Conservation (phyloP, 2,797 vertebrate species). For the Rhinichthys osculus region DNA sequence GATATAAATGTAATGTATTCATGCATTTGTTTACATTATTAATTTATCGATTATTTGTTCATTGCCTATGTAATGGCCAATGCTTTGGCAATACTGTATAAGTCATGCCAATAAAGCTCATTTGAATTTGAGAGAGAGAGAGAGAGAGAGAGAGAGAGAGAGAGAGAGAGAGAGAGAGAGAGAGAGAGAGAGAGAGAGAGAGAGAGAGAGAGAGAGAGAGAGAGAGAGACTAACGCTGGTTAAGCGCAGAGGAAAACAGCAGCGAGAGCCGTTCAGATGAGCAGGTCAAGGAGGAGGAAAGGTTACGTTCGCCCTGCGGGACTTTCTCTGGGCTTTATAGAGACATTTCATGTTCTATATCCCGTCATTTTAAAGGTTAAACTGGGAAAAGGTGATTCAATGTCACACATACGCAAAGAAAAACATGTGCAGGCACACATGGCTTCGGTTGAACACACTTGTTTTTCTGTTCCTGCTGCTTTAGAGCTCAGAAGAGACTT, state of each 20-base stretch:
- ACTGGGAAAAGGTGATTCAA: constrained; percentile 82
- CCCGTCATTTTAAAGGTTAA: constrained; percentile 84
- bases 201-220: no score
- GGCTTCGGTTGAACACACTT: neutral
- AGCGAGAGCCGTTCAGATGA: constrained; percentile 7
- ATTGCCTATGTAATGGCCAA: no score
- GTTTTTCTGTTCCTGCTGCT: neutral
- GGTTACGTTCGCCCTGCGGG: constrained; percentile 76
- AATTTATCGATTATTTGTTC: no score
- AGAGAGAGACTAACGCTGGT: no score
- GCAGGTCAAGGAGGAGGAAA: constrained; percentile 66
- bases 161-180: no score
- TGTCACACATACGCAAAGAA: constrained; percentile 77
- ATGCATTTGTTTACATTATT: no score
- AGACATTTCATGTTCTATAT: constrained; percentile 71
- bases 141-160: no score
- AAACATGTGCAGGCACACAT: constrained; percentile 72
- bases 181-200: no score
- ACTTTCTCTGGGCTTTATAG: constrained; percentile 69
- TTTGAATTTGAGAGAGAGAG: no score
- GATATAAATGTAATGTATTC: no score
- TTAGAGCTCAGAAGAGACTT: neutral
- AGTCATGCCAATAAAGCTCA: no score
- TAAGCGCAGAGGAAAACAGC: constrained; percentile 44
- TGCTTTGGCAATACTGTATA: no score